A percentile compares a stretch with the other conserved stretches of the same genome.
These are phyloP conservation scores for Amphimallon solstitiale DNA, from an alignment of 2,888 invertebrate genomes.

Conservation along the genomic window DNA sequence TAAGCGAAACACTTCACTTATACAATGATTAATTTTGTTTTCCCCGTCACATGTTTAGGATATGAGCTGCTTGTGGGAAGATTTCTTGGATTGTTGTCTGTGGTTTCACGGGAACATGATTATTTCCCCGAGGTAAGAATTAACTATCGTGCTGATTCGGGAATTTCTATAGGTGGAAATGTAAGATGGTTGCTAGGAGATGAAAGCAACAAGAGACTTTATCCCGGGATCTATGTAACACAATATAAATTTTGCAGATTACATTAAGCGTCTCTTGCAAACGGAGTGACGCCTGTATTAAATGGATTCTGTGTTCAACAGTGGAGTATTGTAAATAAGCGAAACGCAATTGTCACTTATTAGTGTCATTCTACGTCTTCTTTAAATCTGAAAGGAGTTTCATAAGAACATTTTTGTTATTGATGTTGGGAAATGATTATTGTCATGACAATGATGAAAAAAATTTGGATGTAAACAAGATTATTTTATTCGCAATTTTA, in stretches of 20 bases:
- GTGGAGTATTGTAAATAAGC: background rate
- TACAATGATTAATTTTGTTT: too few species aligned
- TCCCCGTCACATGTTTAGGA: too few species aligned
- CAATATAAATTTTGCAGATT: constrained; percentile 17
- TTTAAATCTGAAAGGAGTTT: too few species aligned
- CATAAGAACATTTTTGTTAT: too few species aligned
- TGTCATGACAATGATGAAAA: too few species aligned
- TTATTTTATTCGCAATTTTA: too few species aligned
- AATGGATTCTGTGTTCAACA: background rate
- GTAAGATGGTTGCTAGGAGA: constrained; percentile 2
- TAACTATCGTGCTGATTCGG: constrained; percentile 6
- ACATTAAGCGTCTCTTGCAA: background rate
- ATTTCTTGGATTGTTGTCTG: background rate
- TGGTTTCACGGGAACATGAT: background rate
- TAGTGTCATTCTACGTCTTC: too few species aligned
- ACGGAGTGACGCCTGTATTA: background rate
- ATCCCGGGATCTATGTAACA: background rate
- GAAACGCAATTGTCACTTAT: background rate
- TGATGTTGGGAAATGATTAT: too few species aligned
- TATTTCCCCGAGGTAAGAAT: constrained; percentile 10
- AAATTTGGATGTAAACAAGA: too few species aligned
- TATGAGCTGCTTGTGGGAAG: too few species aligned
- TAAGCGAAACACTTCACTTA: too few species aligned
- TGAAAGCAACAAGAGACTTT: constrained; percentile 11
- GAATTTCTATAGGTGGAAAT: background rate